Conservation (phyloP, 2,797 vertebrate genomes). For the Smutsia gigantea region DNA sequence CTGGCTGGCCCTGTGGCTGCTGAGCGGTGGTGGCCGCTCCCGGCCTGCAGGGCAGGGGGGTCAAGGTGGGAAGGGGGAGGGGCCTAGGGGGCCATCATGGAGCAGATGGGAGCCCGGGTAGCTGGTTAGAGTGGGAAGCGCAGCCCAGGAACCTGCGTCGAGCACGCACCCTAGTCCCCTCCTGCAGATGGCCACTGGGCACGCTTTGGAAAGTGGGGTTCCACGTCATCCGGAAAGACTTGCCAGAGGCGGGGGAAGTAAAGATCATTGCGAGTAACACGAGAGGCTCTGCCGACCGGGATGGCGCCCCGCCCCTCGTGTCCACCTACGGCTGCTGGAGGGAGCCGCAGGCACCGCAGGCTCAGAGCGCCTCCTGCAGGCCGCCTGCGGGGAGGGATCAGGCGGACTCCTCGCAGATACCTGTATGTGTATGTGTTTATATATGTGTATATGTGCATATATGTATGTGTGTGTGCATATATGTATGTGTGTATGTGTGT, state of each 20-base stretch:
- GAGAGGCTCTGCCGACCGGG: neutral
- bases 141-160: no score
- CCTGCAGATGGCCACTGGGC: neutral
- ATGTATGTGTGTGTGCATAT: no score
- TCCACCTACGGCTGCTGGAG: neutral
- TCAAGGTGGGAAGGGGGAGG: neutral
- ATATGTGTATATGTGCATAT: no score
- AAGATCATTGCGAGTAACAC: neutral
- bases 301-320: accelerated
- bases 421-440: no score
- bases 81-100: no score
- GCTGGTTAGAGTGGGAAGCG: neutral
- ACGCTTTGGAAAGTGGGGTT: neutral
- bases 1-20: neutral
- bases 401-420: neutral
- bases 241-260: neutral
- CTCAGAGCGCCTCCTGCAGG: no score
- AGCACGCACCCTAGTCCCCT: neutral
- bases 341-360: neutral
- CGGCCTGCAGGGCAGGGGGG: neutral
- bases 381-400: neutral
- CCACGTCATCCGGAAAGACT: neutral
- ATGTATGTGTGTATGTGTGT: no score
- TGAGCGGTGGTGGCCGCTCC: neutral
- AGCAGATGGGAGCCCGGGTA: neutral